A percentile compares a stretch with the other conserved stretches of the same genome.
Evolutionary conservation across 2,888 invertebrate species (phyloP).

Genomic region (Yponomeuta sedellus): DNA sequence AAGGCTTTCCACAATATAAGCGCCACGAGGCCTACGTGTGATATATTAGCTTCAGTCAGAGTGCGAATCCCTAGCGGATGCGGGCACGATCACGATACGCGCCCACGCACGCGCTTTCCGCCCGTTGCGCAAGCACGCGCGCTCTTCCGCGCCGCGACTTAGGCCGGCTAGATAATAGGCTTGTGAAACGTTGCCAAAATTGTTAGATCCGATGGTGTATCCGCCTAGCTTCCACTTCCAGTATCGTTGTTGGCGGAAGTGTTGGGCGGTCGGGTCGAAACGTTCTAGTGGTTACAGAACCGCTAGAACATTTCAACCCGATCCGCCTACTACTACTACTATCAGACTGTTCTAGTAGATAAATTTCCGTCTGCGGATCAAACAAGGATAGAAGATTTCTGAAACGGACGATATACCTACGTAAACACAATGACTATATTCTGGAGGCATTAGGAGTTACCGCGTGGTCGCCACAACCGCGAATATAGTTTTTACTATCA

Average conservation of each 20-base stretch:
- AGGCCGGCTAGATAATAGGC: constrained; percentile 55
- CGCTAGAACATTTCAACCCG: too few relatives aligned
- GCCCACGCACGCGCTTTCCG: constrained; percentile 33
- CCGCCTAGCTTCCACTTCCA: constrained; percentile 19
- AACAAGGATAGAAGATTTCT: too few relatives aligned
- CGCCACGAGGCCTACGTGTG: background rate
- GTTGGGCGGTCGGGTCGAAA: constrained; percentile 39
- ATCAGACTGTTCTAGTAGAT: too few relatives aligned
- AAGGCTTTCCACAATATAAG: too few relatives aligned
- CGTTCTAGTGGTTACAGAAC: too few relatives aligned
- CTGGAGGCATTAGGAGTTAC: too few relatives aligned
- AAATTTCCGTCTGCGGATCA: too few relatives aligned
- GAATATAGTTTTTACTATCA: too few relatives aligned
- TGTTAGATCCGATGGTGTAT: constrained; percentile 18
- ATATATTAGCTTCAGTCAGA: constrained; percentile 6
- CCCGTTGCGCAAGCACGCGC: constrained; percentile 36
- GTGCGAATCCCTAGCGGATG: constrained; percentile 33
- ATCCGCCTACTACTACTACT: too few relatives aligned
- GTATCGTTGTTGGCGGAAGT: constrained; percentile 26
- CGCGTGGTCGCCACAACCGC: too few relatives aligned
- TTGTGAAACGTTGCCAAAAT: constrained; percentile 68
- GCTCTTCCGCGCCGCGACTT: constrained; percentile 41
- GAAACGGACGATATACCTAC: too few relatives aligned
- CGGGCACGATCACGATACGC: constrained; percentile 31
- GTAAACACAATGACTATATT: too few relatives aligned